Evolutionary conservation across 1,140 invertebrate species (phyloP).

Genomic region (Odontomachus brunneus): DNA sequence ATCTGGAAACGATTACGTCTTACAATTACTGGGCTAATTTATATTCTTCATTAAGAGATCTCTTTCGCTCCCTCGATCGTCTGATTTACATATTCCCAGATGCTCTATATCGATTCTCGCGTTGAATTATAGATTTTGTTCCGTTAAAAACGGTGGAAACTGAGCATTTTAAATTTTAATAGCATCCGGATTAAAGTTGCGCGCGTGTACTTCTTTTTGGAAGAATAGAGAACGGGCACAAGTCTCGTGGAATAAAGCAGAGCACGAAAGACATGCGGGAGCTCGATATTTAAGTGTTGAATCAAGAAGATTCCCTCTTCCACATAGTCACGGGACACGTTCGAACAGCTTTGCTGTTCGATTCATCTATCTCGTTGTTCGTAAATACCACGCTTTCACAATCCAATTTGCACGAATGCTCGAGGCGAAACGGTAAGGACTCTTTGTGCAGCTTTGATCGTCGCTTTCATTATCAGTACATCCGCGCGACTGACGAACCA

Average conservation of each 20-base stretch:
- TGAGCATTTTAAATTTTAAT: too few species aligned
- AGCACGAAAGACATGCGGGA: neutral
- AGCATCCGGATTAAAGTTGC: too few species aligned
- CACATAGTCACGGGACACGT: conserved; percentile 59
- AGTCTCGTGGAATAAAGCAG: neutral
- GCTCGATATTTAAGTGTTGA: conserved; percentile 66
- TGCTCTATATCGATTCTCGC: neutral
- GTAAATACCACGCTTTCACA: conserved; percentile 47
- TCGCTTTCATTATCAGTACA: conserved; percentile 37
- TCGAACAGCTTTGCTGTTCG: conserved; percentile 10
- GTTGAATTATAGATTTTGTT: too few species aligned
- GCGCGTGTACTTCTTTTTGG: neutral
- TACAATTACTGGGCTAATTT: conserved; percentile 22
- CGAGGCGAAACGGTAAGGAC: conserved; percentile 2
- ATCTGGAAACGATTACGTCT: conserved; percentile 35
- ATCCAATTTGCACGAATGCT: conserved; percentile 45
- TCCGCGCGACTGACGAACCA: conserved; percentile 11
- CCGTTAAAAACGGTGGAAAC: too few species aligned
- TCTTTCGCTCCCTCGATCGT: neutral
- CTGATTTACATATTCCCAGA: neutral
- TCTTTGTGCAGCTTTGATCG: conserved; percentile 41
- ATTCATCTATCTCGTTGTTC: conserved; percentile 7
- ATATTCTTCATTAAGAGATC: conserved; percentile 1
- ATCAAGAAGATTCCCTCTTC: conserved; percentile 30
- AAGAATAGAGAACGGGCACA: too few species aligned